Base-by-base conservation (phyloP, 2,797 vertebrate species). In the Enteromius viviparus region DNA sequence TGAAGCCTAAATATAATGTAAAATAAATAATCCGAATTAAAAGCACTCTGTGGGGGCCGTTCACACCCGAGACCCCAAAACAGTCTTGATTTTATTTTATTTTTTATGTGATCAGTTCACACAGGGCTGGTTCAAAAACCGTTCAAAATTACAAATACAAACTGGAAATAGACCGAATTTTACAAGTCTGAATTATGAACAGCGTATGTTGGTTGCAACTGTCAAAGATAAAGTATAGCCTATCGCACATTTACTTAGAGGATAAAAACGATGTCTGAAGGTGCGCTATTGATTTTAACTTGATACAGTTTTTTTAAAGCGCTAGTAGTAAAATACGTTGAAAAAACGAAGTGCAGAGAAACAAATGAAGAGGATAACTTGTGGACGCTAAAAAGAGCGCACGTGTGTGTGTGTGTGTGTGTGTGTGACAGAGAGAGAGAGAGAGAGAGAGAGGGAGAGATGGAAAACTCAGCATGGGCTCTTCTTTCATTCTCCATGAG, bases 401-500 rank as follows among this genome's bases (percentile, higher is more conserved):
- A 6, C n/a, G 53, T 32, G 55, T 11, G 80, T 12, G 76, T 75
- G 55, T 32, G 75, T 45, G 62, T 55, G 69, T 53, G 74, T 78
- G 62, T 45, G 75, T 55, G 83, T 19, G 77, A n/a, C 40, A 42
- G 83, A 58, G 85, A 23, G 85, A 72, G 72, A 32, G 86, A 75
- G 86, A 85, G 87, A 90, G 74, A 85, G 80, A 80, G 80, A 83
- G 80, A 90, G 90, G 82, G 88, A 88, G 84, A 55, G 83, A 65
- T 23, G n/a, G 90, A 88, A 91, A 88, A 89, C 91, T 89, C 90
- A 83, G 75, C 92, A 89, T 92, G 90, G 91, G 92, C 91, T 92
- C 92, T 85, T 90, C 94, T 93, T 92, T 92, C 92, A 92, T 94
- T 94, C 92, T 92, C 92, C 91, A 88, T 89, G 91, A 92, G 94